These are phyloP conservation scores for Heliothis peltigera DNA, from an alignment of 2,888 invertebrate genomes.

Conservation along the genomic window DNA sequence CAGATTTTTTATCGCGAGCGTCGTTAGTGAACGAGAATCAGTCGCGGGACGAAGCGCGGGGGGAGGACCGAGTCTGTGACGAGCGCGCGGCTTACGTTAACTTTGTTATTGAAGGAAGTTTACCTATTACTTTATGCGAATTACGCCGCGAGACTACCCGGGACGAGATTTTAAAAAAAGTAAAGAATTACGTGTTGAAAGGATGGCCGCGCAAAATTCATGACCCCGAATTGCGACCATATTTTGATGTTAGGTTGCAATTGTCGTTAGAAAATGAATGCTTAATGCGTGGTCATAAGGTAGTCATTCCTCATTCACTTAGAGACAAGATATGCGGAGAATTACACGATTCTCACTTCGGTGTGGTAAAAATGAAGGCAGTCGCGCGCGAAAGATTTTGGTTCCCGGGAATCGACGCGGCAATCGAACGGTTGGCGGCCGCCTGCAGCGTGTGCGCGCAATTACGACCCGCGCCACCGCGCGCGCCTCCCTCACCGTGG, in stretches of 20 bases:
- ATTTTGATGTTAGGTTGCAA: slow-evolving; percentile 6
- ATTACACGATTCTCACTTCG: slow-evolving; percentile 24
- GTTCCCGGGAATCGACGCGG: slow-evolving; percentile 52
- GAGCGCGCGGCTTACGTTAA: slow-evolving; percentile 22
- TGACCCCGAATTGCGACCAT: slow-evolving; percentile 1
- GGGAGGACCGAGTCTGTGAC: no score
- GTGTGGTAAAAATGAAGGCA: slow-evolving; percentile 40
- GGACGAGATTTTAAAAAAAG: background rate
- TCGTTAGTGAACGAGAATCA: no score
- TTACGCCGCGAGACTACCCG: slow-evolving; percentile 11
- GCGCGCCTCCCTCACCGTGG: slow-evolving; percentile 10
- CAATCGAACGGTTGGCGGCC: slow-evolving; percentile 24
- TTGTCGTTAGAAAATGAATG: slow-evolving; percentile 11
- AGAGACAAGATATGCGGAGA: background rate
- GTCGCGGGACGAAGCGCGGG: no score
- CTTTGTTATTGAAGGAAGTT: slow-evolving; percentile 7
- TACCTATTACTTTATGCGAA: slow-evolving; percentile 11
- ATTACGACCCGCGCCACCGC: slow-evolving; percentile 9
- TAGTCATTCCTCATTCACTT: slow-evolving; percentile 6
- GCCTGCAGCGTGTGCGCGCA: slow-evolving; percentile 5
- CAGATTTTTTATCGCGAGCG: no score
- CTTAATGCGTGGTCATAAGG: slow-evolving; percentile 20
- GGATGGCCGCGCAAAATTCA: slow-evolving; percentile 27
- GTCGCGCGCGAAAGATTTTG: slow-evolving; percentile 49
- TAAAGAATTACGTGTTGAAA: slow-evolving; percentile 11